Conservation (phyloP, 37 sponge, comb jelly and placozoan genomes). For the Aplysina aerophoba region DNA sequence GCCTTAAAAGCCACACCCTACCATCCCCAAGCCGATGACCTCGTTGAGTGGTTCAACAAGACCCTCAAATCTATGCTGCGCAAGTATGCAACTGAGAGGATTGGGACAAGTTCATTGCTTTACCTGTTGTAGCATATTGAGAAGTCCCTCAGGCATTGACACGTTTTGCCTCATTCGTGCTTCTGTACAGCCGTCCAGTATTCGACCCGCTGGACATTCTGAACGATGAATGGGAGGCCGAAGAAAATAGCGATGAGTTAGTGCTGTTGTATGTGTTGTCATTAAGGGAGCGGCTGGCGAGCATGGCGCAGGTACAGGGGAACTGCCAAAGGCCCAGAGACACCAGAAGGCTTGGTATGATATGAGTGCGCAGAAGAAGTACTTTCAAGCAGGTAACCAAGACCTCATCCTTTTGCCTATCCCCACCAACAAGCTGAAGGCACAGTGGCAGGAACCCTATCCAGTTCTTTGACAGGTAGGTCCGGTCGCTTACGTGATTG, state of each 20-base stretch:
- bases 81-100: constrained; percentile 32
- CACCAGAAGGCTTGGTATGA: constrained; percentile 39
- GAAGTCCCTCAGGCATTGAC: constrained; percentile 56
- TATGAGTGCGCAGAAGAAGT: not conserved
- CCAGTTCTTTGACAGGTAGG: not conserved
- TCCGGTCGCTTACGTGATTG: constrained; percentile 43
- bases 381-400: constrained; percentile 26
- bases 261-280: constrained; percentile 25
- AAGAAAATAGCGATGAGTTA: constrained; percentile 8
- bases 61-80: constrained; percentile 54
- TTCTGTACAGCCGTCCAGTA: constrained; percentile 42
- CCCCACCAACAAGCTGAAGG: constrained; percentile 23
- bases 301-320: not conserved
- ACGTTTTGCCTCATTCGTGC: constrained; percentile 55
- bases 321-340: constrained; percentile 29
- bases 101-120: constrained; percentile 55
- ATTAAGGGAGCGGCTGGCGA: not conserved
- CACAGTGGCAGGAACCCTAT: constrained; percentile 49
- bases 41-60: constrained; percentile 48
- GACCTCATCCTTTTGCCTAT: constrained; percentile 33
- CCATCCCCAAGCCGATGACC: constrained; percentile 52
- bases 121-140: constrained; percentile 55
- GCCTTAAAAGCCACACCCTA: no score
- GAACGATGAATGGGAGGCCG: constrained; percentile 46
- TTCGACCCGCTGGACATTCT: constrained; percentile 54